Evolutionary conservation across 2,113 vertebrate species (phyloP).

Genomic region (Acinonyx jubatus): DNA sequence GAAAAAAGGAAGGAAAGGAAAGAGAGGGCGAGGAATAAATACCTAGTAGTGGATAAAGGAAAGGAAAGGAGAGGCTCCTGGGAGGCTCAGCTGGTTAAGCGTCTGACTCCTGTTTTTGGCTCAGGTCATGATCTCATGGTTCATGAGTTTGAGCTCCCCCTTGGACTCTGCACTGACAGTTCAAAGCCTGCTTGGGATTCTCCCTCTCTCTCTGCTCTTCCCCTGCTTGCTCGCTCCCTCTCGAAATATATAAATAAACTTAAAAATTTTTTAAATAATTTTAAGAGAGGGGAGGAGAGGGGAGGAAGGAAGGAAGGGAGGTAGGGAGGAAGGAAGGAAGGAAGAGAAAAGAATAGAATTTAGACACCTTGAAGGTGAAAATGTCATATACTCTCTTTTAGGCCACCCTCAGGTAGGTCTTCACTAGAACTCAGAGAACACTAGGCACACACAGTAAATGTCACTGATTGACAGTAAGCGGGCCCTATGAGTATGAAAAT

Average conservation of each 20-base stretch:
- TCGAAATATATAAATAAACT: too few relatives aligned
- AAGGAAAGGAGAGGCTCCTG: background rate
- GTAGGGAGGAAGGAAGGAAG: background rate
- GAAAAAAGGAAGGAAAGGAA: background rate
- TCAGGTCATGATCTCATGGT: too few relatives aligned
- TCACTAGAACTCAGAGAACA: background rate
- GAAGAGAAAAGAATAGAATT: background rate
- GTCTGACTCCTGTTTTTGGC: too few relatives aligned
- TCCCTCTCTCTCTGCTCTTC: too few relatives aligned
- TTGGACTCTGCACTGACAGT: too few relatives aligned
- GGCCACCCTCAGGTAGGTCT: background rate
- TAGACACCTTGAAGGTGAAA: background rate
- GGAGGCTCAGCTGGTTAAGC: too few relatives aligned
- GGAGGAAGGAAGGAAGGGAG: rapidly evolving
- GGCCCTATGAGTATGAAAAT: background rate
- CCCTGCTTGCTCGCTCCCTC: too few relatives aligned
- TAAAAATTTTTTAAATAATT: too few relatives aligned
- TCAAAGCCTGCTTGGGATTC: too few relatives aligned
- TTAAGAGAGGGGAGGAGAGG: background rate
- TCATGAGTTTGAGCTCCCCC: too few relatives aligned
- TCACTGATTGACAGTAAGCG: background rate
- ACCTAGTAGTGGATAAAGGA: background rate
- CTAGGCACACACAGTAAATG: background rate
- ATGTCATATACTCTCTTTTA: background rate
- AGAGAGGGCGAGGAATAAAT: background rate